Evolutionary conservation across 2,113 vertebrate genomes (phyloP), one percentile per base, ranked within the genome.

Genomic region (Eonycteris spelaea): DNA sequence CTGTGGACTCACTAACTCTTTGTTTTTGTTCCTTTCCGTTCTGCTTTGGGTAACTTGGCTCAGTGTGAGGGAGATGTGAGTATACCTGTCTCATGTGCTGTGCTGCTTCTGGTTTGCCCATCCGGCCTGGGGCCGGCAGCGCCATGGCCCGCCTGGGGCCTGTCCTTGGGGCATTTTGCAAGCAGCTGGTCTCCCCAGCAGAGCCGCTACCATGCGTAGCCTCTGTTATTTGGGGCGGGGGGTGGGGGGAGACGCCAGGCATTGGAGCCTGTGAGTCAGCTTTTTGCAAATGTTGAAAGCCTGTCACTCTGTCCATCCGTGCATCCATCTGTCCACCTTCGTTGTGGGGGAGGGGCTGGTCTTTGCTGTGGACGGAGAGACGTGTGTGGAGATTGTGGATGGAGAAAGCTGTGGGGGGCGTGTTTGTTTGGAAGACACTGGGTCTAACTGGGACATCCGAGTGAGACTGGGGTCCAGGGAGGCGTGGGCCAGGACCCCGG

Each of bases 61-160:
- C 99, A 99, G 99, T 99, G 99, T 98, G 99, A 99, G 98, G 99
- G 99, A 98, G 99, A 99, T 99, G 99, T 99, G 99, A 99, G 99
- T 99, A 99, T 99, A 97, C 98, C 94, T 97, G 98, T 97, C 98
- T 97, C 96, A 93, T 78, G 98, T 98, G 98, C 98, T 98, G 98
- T 99, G 98, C 96, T 96, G 96, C 97, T 96, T 95, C 96, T 38
- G 92, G 73, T 22, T 83, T n/a, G 22, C 86, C 94, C 55, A 7
- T 8, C 86, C 16, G 45, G 78, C 92, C 57, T 16, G 0, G n/a
- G 95, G 78, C 82, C 78, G 40, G 1, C 18, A 0, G n/a, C 5
- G 90, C 59, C 1, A 0, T 2, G 70, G 90, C 82, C 7, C 3
- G 63, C 59, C 79, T 94, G 5, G 70, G 63, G 88, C 12, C 8